A percentile compares a stretch with the other conserved stretches of the same genome.
These are phyloP conservation scores for Grapholita molesta DNA, from an alignment of 1,140 invertebrate species.

Conservation along the genomic window DNA sequence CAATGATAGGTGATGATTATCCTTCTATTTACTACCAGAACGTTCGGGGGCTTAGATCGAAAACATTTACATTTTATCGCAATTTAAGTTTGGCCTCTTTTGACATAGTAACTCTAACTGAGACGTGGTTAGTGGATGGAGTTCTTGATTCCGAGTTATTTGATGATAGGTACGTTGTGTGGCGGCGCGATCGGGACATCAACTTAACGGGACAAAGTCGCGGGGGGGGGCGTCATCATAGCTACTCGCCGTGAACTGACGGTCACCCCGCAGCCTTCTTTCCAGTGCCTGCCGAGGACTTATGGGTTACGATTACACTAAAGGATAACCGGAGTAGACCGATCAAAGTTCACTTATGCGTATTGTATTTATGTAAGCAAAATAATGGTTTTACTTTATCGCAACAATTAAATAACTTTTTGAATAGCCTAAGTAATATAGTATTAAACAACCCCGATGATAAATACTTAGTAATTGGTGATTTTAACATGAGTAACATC, in stretches of 20 bases:
- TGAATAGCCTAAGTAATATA: not conserved
- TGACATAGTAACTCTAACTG: slow-evolving; percentile 27
- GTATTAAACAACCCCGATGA: not conserved
- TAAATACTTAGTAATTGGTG: not conserved
- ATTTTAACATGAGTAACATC: not conserved
- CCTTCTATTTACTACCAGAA: slow-evolving; percentile 25
- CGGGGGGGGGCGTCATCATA: slow-evolving; percentile 26
- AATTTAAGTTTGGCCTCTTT: slow-evolving; percentile 23
- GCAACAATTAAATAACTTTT: slow-evolving; percentile 14
- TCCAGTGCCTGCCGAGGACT: slow-evolving; percentile 17
- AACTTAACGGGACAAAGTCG: slow-evolving; percentile 10
- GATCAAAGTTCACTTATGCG: slow-evolving; percentile 20
- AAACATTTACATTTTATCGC: slow-evolving; percentile 25
- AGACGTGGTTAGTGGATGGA: slow-evolving; percentile 28
- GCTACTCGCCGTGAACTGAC: not conserved
- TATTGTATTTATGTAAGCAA: slow-evolving; percentile 24
- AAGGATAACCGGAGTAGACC: not conserved
- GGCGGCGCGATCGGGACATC: slow-evolving; percentile 27
- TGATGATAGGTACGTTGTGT: slow-evolving; percentile 28
- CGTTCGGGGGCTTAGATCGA: slow-evolving; percentile 27
- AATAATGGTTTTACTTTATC: not conserved
- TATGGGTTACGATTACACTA: slow-evolving; percentile 14
- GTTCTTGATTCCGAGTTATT: slow-evolving; percentile 26
- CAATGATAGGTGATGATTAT: not conserved
- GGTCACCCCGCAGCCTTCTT: not conserved